Conservation (phyloP, 2,797 vertebrate genomes). For the Uromys caudimaculatus region DNA sequence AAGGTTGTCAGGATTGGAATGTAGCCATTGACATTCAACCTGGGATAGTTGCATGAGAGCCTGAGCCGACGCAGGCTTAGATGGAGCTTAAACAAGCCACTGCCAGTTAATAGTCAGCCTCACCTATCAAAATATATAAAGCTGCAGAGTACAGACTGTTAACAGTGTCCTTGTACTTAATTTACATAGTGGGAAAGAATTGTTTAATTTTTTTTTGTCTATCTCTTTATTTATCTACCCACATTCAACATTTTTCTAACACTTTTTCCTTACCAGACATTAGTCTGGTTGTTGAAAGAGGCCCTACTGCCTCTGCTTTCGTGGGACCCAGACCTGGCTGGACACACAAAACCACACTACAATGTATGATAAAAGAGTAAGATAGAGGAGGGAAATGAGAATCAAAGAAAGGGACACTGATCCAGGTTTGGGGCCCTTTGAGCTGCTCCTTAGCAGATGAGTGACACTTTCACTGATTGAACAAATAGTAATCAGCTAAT, state of each 20-base stretch:
- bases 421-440: neutral
- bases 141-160: neutral
- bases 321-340: neutral
- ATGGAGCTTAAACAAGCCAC: neutral
- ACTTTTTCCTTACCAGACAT: neutral
- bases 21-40: neutral
- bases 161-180: conserved; percentile 25
- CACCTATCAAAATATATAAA: neutral
- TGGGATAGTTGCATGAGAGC: neutral
- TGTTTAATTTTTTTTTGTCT: neutral
- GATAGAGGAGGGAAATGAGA: neutral
- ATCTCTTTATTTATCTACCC: neutral
- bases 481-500: neutral
- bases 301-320: neutral
- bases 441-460: neutral
- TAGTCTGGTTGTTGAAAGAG: neutral
- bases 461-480: neutral
- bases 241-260: neutral
- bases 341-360: neutral
- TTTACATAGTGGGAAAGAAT: neutral
- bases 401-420: neutral
- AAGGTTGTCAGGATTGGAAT: neutral
- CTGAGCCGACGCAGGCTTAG: neutral
- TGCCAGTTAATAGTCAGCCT: neutral
- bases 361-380: neutral